Evolutionary conservation across 2,113 vertebrate genomes (phyloP).

Genomic region (Lagopus leucura): DNA sequence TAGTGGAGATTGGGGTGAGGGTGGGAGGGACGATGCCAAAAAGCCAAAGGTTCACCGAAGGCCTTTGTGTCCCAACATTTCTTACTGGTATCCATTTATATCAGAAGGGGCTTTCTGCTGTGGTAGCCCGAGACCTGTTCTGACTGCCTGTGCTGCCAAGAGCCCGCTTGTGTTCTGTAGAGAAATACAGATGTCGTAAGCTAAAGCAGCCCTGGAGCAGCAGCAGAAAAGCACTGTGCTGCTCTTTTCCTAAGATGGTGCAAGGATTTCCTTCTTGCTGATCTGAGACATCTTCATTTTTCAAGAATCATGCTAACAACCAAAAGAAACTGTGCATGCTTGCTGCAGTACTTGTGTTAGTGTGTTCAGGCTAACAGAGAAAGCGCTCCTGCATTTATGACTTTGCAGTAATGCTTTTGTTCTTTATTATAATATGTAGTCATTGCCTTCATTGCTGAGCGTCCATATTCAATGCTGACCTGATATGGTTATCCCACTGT

Average conservation of each 20-base stretch:
- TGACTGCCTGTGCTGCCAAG: background rate
- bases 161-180: background rate
- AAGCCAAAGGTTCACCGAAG: background rate
- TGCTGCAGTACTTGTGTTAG: background rate
- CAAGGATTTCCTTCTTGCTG: background rate
- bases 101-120: rapidly evolving
- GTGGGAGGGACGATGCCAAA: background rate
- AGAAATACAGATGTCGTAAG: background rate
- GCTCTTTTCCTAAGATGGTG: background rate
- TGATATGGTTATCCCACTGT: background rate
- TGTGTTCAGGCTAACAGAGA: background rate
- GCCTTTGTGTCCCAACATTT: rapidly evolving
- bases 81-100: rapidly evolving
- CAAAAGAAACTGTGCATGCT: background rate
- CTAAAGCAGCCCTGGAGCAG: background rate
- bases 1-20: background rate
- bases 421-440: background rate
- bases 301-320: background rate
- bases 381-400: background rate
- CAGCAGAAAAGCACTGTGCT: background rate
- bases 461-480: background rate
- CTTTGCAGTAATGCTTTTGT: background rate
- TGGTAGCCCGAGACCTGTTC: background rate
- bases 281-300: background rate
- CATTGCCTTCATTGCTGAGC: background rate